Evolutionary conservation across 2,113 vertebrate genomes (phyloP).

Genomic region (Chloebia gouldiae): DNA sequence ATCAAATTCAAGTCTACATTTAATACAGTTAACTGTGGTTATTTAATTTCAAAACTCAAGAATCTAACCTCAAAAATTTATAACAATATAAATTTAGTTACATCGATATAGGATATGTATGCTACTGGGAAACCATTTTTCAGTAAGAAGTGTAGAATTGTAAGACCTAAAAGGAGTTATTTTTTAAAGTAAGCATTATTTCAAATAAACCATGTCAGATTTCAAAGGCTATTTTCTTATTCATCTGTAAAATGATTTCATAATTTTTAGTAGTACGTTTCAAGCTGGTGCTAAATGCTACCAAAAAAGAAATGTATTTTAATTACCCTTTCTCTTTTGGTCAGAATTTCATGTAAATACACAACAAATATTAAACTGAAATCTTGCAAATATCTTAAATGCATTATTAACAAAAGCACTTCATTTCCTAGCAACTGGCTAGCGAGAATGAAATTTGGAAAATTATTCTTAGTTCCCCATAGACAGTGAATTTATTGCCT

Average conservation of each 20-base stretch:
- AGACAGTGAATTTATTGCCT: slow-evolving; percentile 40
- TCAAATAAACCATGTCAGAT: slow-evolving; percentile 75
- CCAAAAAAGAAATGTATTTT: background rate
- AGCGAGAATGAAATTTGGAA: slow-evolving; percentile 38
- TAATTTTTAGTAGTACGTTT: slow-evolving; percentile 34
- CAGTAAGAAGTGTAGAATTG: slow-evolving; percentile 60
- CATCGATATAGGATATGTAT: slow-evolving; percentile 78
- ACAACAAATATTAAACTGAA: background rate
- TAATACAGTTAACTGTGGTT: slow-evolving; percentile 95
- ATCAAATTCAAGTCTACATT: slow-evolving; percentile 85
- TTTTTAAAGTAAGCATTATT: slow-evolving; percentile 76
- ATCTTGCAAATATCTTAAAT: slow-evolving; percentile 18
- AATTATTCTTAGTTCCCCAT: slow-evolving; percentile 43
- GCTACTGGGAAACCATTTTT: slow-evolving; percentile 76
- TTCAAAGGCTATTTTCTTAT: slow-evolving; percentile 58
- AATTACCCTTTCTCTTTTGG: slow-evolving; percentile 16
- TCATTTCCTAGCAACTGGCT: slow-evolving; percentile 23
- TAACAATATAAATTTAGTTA: slow-evolving; percentile 88
- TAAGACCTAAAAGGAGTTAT: slow-evolving; percentile 62
- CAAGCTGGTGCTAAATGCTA: slow-evolving; percentile 50
- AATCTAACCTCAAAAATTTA: slow-evolving; percentile 90
- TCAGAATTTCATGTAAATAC: slow-evolving; percentile 28
- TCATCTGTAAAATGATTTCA: slow-evolving; percentile 53
- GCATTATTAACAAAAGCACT: background rate
- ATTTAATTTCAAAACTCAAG: slow-evolving; percentile 93